Conservation (phyloP, 1,140 invertebrate species). For the Drosophila repletoides region DNA sequence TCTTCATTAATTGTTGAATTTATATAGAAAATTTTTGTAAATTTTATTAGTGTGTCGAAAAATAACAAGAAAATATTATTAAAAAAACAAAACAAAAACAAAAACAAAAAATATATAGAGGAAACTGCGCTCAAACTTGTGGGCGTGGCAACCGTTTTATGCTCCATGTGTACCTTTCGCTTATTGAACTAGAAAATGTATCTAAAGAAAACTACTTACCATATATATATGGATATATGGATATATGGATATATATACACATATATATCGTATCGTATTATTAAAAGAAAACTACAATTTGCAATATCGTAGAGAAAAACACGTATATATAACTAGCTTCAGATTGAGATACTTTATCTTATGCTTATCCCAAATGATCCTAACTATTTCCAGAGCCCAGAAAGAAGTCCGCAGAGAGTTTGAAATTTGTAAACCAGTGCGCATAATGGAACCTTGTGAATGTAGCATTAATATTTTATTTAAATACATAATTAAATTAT, state of each 20-base stretch:
- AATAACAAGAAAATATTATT: conserved; percentile 21
- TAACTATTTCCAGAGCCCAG: conserved; percentile 5
- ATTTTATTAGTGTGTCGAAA: conserved; percentile 67
- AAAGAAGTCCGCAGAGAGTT: not conserved
- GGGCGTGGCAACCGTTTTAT: conserved; percentile 55
- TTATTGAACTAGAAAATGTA: conserved; percentile 69
- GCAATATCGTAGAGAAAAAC: conserved; percentile 58
- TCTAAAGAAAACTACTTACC: conserved; percentile 38
- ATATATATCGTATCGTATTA: too few relatives aligned
- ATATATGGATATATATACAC: conserved; percentile 34
- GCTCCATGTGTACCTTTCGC: conserved; percentile 78
- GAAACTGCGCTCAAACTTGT: conserved; percentile 24
- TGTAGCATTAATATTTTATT: conserved; percentile 61
- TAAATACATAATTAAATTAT: conserved; percentile 45
- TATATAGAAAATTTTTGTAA: conserved; percentile 74
- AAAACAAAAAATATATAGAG: conserved; percentile 38
- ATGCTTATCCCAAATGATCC: conserved; percentile 9
- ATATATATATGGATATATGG: conserved; percentile 40
- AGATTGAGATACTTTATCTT: not conserved
- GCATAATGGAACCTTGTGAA: conserved; percentile 70
- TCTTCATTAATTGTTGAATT: conserved; percentile 77
- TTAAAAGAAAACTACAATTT: conserved; percentile 47
- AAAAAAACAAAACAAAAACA: conserved; percentile 26
- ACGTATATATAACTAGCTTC: conserved; percentile 37
- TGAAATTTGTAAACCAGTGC: conserved; percentile 60